Evolutionary conservation across 2,888 invertebrate species (phyloP).

Genomic region (Harpalus rubripes): DNA sequence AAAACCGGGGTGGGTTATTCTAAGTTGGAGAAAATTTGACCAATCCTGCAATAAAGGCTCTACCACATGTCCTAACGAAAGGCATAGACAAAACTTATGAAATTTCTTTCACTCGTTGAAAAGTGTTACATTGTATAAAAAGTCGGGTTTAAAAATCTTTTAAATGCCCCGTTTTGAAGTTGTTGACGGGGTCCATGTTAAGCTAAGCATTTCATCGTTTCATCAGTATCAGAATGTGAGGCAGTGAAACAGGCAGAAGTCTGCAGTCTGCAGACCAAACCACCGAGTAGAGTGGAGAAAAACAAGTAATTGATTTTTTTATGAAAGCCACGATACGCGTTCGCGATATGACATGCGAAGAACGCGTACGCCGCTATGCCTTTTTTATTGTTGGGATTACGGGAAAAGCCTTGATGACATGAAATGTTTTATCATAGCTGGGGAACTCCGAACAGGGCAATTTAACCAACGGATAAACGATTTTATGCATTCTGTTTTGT

Average conservation of each 20-base stretch:
- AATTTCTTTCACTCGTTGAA: not conserved
- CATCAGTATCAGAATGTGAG: conserved; percentile 5
- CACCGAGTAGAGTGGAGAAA: conserved; percentile 26
- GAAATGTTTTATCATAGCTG: conserved; percentile 73
- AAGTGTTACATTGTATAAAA: not conserved
- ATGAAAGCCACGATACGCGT: conserved; percentile 46
- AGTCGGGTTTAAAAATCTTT: not conserved
- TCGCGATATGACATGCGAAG: conserved; percentile 62
- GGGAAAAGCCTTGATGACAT: conserved; percentile 74
- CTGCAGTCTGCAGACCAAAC: not conserved
- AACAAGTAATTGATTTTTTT: conserved; percentile 57
- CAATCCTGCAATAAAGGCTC: too few relatives aligned
- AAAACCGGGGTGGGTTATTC: too few relatives aligned
- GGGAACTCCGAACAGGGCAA: conserved; percentile 59
- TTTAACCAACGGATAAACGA: conserved; percentile 55
- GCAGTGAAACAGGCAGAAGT: not conserved
- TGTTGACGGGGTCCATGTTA: conserved; percentile 7
- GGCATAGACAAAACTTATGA: too few relatives aligned
- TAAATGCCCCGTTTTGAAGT: not conserved
- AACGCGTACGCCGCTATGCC: conserved; percentile 71
- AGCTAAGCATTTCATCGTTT: conserved; percentile 35
- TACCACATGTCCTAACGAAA: too few relatives aligned
- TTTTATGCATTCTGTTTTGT: conserved; percentile 57
- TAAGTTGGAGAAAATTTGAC: too few relatives aligned
- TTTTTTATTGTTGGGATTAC: conserved; percentile 75